Conservation (phyloP, 2,113 vertebrate genomes). For the Isurus oxyrinchus region DNA sequence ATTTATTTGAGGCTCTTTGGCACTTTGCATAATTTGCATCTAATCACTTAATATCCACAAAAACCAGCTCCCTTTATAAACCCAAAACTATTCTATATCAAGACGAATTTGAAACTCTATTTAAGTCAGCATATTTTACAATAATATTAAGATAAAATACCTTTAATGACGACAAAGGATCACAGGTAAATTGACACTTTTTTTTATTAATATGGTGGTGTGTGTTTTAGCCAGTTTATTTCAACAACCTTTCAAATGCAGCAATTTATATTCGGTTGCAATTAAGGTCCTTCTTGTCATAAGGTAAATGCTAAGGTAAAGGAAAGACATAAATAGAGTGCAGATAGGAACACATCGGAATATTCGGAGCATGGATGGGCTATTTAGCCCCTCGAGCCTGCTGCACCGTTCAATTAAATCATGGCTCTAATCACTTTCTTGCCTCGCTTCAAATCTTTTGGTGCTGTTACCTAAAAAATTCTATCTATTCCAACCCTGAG, state of each 20-base stretch:
- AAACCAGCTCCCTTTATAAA: background rate
- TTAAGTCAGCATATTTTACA: slow-evolving; percentile 5
- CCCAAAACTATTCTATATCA: background rate
- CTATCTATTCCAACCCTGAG: background rate
- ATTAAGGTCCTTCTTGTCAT: background rate
- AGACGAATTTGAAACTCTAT: background rate
- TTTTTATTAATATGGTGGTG: background rate
- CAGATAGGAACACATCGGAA: background rate
- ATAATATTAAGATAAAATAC: background rate
- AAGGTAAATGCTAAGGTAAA: background rate
- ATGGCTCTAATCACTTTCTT: background rate
- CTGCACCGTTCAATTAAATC: background rate
- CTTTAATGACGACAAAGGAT: background rate
- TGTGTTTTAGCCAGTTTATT: background rate
- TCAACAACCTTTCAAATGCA: background rate
- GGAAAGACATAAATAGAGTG: background rate
- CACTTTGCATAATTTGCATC: slow-evolving; percentile 13
- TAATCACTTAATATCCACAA: background rate
- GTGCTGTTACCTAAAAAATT: background rate
- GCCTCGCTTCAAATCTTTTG: background rate
- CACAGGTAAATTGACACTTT: background rate
- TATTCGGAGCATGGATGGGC: background rate
- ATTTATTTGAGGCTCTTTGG: background rate
- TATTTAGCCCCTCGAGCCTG: background rate
- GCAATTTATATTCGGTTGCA: background rate